These are phyloP conservation scores for Bryconaethiops microstoma DNA, from an alignment of 2,797 vertebrate species.

Conservation along the genomic window DNA sequence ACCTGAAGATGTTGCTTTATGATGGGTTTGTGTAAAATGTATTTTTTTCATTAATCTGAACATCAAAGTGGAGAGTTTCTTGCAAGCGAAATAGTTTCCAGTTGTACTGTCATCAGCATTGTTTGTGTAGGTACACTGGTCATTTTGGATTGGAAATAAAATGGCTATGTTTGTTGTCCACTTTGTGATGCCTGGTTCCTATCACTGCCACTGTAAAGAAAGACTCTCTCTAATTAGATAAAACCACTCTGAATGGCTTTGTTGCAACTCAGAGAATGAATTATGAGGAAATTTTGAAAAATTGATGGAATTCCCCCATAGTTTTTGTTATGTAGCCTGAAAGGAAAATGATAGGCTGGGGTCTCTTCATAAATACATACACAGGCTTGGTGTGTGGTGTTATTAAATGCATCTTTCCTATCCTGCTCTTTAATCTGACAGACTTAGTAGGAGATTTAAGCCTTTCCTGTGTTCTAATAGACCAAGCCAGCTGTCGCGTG, in stretches of 20 bases:
- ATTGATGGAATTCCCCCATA: not conserved
- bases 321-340: not conserved
- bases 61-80: no score
- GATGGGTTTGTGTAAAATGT: no score
- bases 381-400: slow-evolving; percentile 25
- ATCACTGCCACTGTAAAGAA: not conserved
- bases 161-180: no score
- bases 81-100: no score
- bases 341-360: not conserved
- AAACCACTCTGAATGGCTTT: not conserved
- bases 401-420: slow-evolving; percentile 13
- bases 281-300: not conserved
- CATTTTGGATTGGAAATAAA: no score
- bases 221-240: not conserved
- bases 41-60: no score
- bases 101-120: no score
- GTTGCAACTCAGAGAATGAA: not conserved
- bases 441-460: slow-evolving; percentile 8
- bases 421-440: slow-evolving; percentile 2
- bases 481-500: slow-evolving; percentile 6
- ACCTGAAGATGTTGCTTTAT: no score
- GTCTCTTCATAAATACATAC: not conserved
- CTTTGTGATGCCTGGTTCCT: no score
- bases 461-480: slow-evolving; percentile 29
- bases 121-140: no score